Evolutionary conservation across 2,888 invertebrate genomes (phyloP).

Genomic region (Tenodera sinensis): DNA sequence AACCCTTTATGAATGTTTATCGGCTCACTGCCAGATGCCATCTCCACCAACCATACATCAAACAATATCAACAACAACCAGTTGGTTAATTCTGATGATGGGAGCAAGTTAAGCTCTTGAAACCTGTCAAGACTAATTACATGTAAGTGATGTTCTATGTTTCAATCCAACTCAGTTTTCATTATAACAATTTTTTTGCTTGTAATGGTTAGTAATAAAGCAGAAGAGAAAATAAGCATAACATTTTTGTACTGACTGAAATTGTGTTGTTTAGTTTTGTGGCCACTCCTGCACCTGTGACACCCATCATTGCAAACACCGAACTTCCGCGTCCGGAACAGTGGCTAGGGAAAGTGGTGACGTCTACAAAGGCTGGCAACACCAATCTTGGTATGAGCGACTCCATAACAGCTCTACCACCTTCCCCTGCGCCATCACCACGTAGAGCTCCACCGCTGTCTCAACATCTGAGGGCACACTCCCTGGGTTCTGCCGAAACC

Average conservation of each 20-base stretch:
- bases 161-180: too few relatives aligned
- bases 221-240: too few relatives aligned
- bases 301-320: constrained; percentile 36
- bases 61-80: too few relatives aligned
- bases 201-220: too few relatives aligned
- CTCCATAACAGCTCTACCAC: constrained; percentile 33
- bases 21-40: too few relatives aligned
- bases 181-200: too few relatives aligned
- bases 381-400: constrained; percentile 33
- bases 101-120: too few relatives aligned
- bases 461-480: constrained; percentile 50
- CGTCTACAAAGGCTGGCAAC: constrained; percentile 32
- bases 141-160: too few relatives aligned
- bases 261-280: not conserved
- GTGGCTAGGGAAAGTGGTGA: constrained; percentile 66
- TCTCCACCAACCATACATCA: too few relatives aligned
- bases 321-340: constrained; percentile 75
- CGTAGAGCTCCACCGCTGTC: constrained; percentile 53
- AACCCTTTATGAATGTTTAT: too few relatives aligned
- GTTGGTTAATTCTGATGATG: too few relatives aligned
- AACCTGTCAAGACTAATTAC: too few relatives aligned
- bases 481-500: constrained; percentile 50
- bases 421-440: constrained; percentile 38
- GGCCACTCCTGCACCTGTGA: constrained; percentile 40
- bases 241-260: not conserved